Evolutionary conservation across 2,113 vertebrate species (phyloP).

Genomic region (Sapayoa aenigma): DNA sequence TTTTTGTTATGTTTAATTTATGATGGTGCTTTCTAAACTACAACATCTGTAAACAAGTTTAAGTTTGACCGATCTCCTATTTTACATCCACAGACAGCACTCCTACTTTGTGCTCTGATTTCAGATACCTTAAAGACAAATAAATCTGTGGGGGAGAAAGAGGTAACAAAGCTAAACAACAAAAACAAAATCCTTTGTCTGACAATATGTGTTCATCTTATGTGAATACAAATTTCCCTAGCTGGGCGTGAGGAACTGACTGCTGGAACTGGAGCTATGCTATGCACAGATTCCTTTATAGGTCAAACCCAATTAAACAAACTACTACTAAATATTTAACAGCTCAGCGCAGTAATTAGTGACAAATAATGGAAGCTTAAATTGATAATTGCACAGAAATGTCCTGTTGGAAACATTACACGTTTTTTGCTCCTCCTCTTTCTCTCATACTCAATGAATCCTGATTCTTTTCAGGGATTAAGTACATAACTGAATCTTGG

Average conservation of each 20-base stretch:
- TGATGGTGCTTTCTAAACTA: constrained; percentile 68
- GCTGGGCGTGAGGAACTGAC: neutral
- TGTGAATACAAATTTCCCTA: constrained; percentile 50
- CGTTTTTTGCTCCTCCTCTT: neutral
- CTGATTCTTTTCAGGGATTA: constrained; percentile 8
- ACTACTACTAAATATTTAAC: constrained; percentile 80
- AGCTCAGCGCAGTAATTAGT: constrained; percentile 70
- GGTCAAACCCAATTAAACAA: constrained; percentile 76
- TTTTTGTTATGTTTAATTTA: constrained; percentile 78
- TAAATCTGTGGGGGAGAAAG: constrained; percentile 25
- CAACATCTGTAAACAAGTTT: constrained; percentile 77
- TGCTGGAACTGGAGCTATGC: neutral
- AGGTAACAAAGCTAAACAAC: neutral
- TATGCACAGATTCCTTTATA: constrained; percentile 57
- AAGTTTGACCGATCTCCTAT: constrained; percentile 70
- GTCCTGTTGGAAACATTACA: constrained; percentile 37
- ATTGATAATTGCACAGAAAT: constrained; percentile 70
- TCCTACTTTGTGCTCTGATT: constrained; percentile 68
- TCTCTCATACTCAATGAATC: constrained; percentile 38
- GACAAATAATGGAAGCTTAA: constrained; percentile 72
- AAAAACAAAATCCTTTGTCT: constrained; percentile 1
- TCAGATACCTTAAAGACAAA: constrained; percentile 73
- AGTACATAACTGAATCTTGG: constrained; percentile 11
- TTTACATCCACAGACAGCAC: constrained; percentile 56
- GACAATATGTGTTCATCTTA: constrained; percentile 48